Evolutionary conservation across 1,140 invertebrate genomes (phyloP).

Genomic region (Nixonia krombeini): DNA sequence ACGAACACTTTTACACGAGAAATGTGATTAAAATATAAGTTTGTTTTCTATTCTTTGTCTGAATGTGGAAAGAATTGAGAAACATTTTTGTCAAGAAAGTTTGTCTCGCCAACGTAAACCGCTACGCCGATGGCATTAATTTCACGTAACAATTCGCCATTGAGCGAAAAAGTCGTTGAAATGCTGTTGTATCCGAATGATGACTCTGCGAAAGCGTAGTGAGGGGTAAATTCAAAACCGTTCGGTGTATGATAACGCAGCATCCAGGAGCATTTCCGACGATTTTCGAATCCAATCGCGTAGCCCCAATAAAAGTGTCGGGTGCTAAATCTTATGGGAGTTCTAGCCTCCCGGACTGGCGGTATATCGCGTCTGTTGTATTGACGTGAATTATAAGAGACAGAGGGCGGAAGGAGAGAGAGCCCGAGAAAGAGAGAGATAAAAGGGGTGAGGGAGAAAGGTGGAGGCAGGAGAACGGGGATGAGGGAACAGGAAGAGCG

Average conservation of each 20-base stretch:
- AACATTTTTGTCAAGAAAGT: too few species aligned
- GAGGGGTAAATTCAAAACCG: too few species aligned
- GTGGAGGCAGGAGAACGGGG: conserved; percentile 12
- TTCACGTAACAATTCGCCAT: too few species aligned
- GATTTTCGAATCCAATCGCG: conserved; percentile 42
- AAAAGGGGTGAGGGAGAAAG: conserved; percentile 18
- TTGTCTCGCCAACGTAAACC: too few species aligned
- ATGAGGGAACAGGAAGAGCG: conserved; percentile 18
- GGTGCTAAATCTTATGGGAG: conserved; percentile 38
- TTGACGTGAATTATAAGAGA: conserved; percentile 53
- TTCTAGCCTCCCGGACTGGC: conserved; percentile 12
- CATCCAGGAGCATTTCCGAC: conserved; percentile 13
- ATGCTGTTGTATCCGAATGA: too few species aligned
- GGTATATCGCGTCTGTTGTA: conserved; percentile 39
- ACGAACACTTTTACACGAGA: too few species aligned
- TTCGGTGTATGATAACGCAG: background rate
- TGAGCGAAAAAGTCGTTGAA: background rate
- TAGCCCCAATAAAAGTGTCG: conserved; percentile 44
- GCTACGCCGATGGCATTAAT: too few species aligned
- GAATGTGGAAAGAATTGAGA: too few species aligned
- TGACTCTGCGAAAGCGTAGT: too few species aligned
- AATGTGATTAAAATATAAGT: too few species aligned
- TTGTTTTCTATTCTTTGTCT: too few species aligned
- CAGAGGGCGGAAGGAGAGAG: conserved; percentile 6
- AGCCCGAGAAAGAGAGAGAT: conserved; percentile 9